phyloP scores from a whole-genome alignment of 2,888 invertebrate species.

The Vannuccia rotundouncinata region DNA sequence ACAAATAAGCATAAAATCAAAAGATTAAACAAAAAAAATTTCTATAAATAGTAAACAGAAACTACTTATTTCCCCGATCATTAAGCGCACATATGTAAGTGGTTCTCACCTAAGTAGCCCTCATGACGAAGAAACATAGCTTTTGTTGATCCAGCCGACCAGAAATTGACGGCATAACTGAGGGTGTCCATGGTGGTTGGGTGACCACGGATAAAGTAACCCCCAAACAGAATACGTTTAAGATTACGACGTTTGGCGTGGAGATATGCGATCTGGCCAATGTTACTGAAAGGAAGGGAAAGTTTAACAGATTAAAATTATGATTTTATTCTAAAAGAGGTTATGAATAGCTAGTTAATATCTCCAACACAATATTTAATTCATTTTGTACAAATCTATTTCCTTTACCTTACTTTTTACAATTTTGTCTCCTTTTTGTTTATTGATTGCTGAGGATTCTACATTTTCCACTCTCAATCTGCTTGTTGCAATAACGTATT shows the following conservation, averaged over 20 bases:
- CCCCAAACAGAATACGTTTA: slow-evolving; percentile 65
- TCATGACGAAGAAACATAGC: slow-evolving; percentile 67
- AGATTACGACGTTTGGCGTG: slow-evolving; percentile 65
- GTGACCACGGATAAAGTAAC: slow-evolving; percentile 66
- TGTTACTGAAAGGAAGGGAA: slow-evolving; percentile 66
- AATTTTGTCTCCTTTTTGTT: too few species aligned
- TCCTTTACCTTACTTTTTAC: too few species aligned
- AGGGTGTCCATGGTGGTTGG: slow-evolving; percentile 67
- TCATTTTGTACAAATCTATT: background rate
- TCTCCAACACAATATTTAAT: background rate
- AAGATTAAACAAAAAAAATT: too few species aligned
- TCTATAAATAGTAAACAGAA: too few species aligned
- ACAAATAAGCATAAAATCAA: too few species aligned
- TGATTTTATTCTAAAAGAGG: too few species aligned
- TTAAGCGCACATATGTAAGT: too few species aligned
- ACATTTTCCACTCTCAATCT: too few species aligned
- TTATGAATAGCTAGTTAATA: background rate
- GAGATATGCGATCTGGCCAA: slow-evolving; percentile 67
- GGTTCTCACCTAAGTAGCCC: slow-evolving; percentile 67
- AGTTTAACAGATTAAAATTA: slow-evolving; percentile 60
- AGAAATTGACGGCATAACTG: slow-evolving; percentile 65
- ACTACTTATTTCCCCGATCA: too few species aligned
- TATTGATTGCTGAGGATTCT: too few species aligned
- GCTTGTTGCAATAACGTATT: too few species aligned
- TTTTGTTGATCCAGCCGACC: slow-evolving; percentile 60